Evolutionary conservation across 2,888 invertebrate genomes (phyloP).

Genomic region (Epinotia brunnichana): DNA sequence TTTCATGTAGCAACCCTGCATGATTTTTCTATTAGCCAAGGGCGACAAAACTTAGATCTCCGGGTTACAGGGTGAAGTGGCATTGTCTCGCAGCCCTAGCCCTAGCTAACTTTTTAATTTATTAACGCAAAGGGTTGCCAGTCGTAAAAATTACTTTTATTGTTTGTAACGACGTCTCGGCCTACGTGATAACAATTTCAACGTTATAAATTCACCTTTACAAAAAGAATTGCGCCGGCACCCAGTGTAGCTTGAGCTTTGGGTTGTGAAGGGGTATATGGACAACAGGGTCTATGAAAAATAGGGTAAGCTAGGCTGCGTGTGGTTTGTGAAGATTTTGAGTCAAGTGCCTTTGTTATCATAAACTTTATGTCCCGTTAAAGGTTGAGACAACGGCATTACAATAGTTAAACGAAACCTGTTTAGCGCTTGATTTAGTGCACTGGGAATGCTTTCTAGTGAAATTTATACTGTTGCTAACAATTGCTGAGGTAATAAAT

Average conservation of each 20-base stretch:
- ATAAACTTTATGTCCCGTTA: conserved; percentile 70
- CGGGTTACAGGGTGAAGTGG: conserved; percentile 75
- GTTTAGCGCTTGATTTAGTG: conserved; percentile 75
- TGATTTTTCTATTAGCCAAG: conserved; percentile 59
- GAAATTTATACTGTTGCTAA: conserved; percentile 65
- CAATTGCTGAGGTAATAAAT: conserved; percentile 71
- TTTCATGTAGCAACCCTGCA: conserved; percentile 53
- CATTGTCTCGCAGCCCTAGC: conserved; percentile 77
- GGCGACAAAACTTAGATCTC: conserved; percentile 74
- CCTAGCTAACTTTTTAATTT: conserved; percentile 78
- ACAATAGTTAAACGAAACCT: conserved; percentile 62
- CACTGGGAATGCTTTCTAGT: conserved; percentile 74
- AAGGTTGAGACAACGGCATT: conserved; percentile 70
- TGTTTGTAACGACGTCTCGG: conserved; percentile 82
- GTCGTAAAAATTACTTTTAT: conserved; percentile 84
- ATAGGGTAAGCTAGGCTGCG: conserved; percentile 57
- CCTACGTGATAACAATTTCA: conserved; percentile 82
- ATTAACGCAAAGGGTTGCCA: conserved; percentile 79
- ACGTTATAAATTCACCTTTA: conserved; percentile 73
- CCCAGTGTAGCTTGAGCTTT: conserved; percentile 56
- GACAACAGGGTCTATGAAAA: conserved; percentile 47
- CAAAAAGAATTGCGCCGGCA: conserved; percentile 52
- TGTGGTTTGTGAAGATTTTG: conserved; percentile 66
- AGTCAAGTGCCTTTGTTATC: conserved; percentile 77
- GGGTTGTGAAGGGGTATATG: conserved; percentile 13